These are phyloP conservation scores for Esox masquinongy DNA, from an alignment of 2,797 vertebrate genomes.

Conservation along the genomic window DNA sequence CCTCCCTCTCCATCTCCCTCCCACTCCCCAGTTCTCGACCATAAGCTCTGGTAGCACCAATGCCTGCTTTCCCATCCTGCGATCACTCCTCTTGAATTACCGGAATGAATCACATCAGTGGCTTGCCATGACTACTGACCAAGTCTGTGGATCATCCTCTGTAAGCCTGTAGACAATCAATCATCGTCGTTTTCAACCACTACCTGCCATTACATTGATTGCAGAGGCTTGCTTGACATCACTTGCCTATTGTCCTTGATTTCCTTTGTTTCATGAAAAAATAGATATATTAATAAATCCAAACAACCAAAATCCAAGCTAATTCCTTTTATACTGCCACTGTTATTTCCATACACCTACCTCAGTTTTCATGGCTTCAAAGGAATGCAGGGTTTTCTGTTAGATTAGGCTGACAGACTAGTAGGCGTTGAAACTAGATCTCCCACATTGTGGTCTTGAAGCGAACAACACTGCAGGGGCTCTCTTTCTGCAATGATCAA, in stretches of 20 bases:
- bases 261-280: neutral
- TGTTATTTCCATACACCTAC: slow-evolving; percentile 8
- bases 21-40: neutral
- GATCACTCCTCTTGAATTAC: neutral
- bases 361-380: neutral
- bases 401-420: neutral
- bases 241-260: slow-evolving; percentile 7
- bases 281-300: neutral
- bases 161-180: slow-evolving; percentile 3
- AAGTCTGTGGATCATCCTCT: slow-evolving; percentile 1
- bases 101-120: neutral
- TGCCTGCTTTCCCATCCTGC: neutral
- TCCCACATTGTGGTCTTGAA: too few species aligned
- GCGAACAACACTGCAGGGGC: too few species aligned
- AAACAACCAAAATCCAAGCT: neutral
- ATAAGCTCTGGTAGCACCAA: neutral
- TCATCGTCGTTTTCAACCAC: slow-evolving; percentile 1
- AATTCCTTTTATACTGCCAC: neutral
- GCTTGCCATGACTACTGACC: neutral
- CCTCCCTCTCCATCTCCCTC: neutral
- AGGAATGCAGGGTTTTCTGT: neutral
- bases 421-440: too few species aligned
- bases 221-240: slow-evolving; percentile 7
- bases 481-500: too few species aligned
- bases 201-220: slow-evolving; percentile 9